Base-by-base conservation (phyloP, 2,888 invertebrate genomes). In the Leptinotarsa juncta region DNA sequence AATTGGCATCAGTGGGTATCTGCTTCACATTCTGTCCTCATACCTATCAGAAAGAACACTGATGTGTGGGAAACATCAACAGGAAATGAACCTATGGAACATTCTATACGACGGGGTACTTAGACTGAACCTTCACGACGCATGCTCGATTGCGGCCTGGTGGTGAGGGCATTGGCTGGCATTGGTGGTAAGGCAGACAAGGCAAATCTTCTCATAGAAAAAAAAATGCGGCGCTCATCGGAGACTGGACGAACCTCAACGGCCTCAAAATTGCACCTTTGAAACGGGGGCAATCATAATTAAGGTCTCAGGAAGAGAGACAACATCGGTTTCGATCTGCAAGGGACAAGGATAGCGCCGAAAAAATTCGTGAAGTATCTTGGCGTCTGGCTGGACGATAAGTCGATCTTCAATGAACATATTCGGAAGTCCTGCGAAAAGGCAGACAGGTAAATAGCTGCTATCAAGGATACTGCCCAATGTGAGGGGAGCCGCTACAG, bases 401-500 rank as follows among this genome's bases (percentile, higher is more conserved):
- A 75, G 10, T 2, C 53, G 18, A 67, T 4, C 0, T 74, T 71
- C 14, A 65, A 53, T 1, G 50, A 51, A 32, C 77, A 77, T 26
- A 20, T 67, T 2, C 4, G 67, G 16, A 53, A 50, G 4, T 26
- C 15, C 1, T 20, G 53, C 15, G n/a, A 72, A 20, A 72, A 69
- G 23, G 68, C 68, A 3, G 62, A 77, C 0, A 72, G 67, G 50
- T 73, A 69, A 51, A 73, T 76, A 20, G 72, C 75, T 23, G 73
- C 76, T 16, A 50, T 80, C 73, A 26, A 77, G 79, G 51, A 71
- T 83, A 20, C 80, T 83, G 78, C 78, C 81, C n/a, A 79, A 76
- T 14, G 55, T 77, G 10, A 53, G 72, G 14, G 75, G 78, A 3
- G 71, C 77, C 60, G 3, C 42, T 1, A 26, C 18, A 16, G 55